These are phyloP conservation scores for Cyprinodon brontotheroides DNA, from an alignment of 2,113 vertebrate species.

Conservation along the genomic window DNA sequence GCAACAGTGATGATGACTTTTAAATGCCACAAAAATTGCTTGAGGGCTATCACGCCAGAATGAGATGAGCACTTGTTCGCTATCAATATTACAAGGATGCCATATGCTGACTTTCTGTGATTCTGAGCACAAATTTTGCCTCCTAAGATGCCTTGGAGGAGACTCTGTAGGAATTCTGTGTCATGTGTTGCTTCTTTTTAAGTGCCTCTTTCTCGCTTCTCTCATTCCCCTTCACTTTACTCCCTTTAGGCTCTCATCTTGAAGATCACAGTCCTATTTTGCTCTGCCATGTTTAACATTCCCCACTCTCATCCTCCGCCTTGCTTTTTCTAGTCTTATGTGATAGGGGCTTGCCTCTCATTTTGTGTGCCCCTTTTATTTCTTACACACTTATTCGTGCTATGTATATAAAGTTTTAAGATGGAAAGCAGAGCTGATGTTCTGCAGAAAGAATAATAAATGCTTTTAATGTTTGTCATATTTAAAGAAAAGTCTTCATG, in stretches of 20 bases:
- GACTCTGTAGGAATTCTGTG: constrained; percentile 43
- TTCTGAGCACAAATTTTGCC: constrained; percentile 54
- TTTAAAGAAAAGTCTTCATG: background rate
- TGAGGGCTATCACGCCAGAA: constrained; percentile 36
- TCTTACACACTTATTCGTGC: background rate
- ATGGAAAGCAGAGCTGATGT: constrained; percentile 16
- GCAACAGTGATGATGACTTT: constrained; percentile 26
- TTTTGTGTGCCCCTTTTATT: constrained; percentile 20
- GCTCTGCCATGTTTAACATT: constrained; percentile 39
- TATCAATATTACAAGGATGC: constrained; percentile 67
- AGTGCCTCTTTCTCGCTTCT: constrained; percentile 11
- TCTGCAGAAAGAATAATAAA: background rate
- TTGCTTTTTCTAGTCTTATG: constrained; percentile 18
- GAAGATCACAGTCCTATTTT: constrained; percentile 28
- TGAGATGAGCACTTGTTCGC: constrained; percentile 36
- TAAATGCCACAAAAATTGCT: constrained; percentile 53
- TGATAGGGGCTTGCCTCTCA: constrained; percentile 22
- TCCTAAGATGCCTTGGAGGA: constrained; percentile 56
- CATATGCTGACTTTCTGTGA: constrained; percentile 55
- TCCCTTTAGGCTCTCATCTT: constrained; percentile 43
- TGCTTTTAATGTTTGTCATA: background rate
- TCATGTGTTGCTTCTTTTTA: constrained; percentile 47
- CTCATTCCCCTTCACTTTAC: constrained; percentile 2
- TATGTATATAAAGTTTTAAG: constrained; percentile 20
- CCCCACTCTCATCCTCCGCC: constrained; percentile 13